Percentiles rank a stretch among this genome's conserved stretches.
These are phyloP conservation scores for Leontocebus nigricollis DNA, from an alignment of 2,797 vertebrate genomes.

Conservation along the genomic window DNA sequence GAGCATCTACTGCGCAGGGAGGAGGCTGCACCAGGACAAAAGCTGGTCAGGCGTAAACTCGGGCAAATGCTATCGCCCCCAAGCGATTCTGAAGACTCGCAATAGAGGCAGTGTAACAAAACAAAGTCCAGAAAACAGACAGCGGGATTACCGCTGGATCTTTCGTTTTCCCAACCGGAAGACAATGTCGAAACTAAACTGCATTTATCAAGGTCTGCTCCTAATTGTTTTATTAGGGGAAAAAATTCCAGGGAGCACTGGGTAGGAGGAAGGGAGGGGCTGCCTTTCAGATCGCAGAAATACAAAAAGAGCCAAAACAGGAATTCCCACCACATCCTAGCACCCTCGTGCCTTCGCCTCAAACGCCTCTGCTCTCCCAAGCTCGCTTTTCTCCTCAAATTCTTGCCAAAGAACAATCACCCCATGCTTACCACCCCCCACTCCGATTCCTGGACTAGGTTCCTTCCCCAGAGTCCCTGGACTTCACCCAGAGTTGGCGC, in stretches of 20 bases:
- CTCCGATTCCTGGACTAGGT: not conserved
- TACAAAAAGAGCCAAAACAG: not conserved
- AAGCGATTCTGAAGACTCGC: not conserved
- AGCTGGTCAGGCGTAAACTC: not conserved
- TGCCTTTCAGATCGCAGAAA: not conserved
- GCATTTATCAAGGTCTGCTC: not conserved
- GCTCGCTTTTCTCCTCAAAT: not conserved
- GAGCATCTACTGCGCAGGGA: not conserved
- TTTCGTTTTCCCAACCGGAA: not conserved
- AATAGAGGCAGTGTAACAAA: not conserved
- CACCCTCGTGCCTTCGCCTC: not conserved
- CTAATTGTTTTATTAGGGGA: not conserved
- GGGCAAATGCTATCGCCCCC: not conserved
- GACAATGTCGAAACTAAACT: not conserved
- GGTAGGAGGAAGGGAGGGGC: fast-evolving
- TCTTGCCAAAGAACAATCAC: too few relatives aligned
- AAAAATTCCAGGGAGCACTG: not conserved
- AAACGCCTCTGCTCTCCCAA: not conserved
- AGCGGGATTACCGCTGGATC: not conserved
- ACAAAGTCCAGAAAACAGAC: not conserved
- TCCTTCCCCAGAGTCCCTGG: not conserved
- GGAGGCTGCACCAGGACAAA: not conserved
- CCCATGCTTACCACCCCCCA: not conserved
- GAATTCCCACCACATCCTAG: not conserved
- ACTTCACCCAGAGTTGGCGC: not conserved